Percentiles rank a stretch among this genome's conserved stretches.
These are phyloP conservation scores for Zoanthus sociatus DNA, from an alignment of 92 coral and sea anemone species.

Conservation along the genomic window DNA sequence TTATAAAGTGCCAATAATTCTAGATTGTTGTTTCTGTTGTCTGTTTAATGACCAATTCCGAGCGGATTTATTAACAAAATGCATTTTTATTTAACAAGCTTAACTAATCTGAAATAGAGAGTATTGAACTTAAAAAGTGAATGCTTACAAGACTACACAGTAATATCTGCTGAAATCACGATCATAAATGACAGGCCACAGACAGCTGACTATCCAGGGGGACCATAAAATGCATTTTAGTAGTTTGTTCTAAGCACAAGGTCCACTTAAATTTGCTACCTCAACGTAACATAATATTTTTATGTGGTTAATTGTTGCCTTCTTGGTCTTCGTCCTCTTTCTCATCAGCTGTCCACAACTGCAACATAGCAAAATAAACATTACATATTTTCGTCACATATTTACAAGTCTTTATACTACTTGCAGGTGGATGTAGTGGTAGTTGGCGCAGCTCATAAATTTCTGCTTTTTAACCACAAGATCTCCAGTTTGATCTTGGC, in stretches of 20 bases:
- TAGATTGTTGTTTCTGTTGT: background rate
- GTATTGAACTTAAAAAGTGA: background rate
- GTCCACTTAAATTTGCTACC: constrained; percentile 4
- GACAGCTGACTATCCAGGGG: background rate
- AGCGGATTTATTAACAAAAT: constrained; percentile 1
- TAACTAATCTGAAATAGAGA: background rate
- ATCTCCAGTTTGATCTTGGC: too few species aligned
- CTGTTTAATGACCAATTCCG: background rate
- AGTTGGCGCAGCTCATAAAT: too few species aligned
- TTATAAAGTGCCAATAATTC: background rate
- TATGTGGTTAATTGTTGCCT: background rate
- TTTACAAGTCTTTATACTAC: too few species aligned
- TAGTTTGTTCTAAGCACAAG: constrained; percentile 15
- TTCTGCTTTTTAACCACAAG: too few species aligned
- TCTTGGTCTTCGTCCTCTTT: background rate
- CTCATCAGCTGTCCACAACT: constrained; percentile 29
- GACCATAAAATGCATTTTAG: constrained; percentile 21
- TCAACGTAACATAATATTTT: constrained; percentile 1
- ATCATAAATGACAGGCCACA: background rate
- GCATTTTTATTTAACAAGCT: background rate
- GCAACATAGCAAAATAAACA: background rate
- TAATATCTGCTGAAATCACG: constrained; percentile 15
- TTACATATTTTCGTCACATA: background rate
- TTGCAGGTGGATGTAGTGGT: too few species aligned
- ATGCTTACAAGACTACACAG: constrained; percentile 34